phyloP scores from a whole-genome alignment of 1,140 invertebrate genomes.

The Neuroterus valhalla region DNA sequence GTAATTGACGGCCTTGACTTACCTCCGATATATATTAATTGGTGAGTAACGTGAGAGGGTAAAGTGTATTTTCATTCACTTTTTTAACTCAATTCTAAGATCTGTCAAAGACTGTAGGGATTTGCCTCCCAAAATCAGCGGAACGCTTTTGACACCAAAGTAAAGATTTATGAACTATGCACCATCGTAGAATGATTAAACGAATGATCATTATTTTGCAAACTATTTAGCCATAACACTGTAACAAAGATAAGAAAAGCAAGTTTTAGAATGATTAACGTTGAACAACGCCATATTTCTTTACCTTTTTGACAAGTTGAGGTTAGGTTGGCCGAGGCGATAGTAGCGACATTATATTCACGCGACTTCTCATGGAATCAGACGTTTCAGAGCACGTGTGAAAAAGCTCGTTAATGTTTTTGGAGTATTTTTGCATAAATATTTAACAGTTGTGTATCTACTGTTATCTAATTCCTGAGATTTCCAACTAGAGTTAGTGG shows the following conservation, averaged over 20 bases:
- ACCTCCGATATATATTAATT: not conserved
- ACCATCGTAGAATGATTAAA: not conserved
- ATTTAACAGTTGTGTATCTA: no score
- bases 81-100: not conserved
- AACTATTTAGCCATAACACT: not conserved
- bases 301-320: constrained; percentile 1
- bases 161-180: not conserved
- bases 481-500: no score
- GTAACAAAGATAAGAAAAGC: not conserved
- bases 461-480: no score
- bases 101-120: not conserved
- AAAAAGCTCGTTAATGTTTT: not conserved
- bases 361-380: not conserved
- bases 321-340: constrained; percentile 9
- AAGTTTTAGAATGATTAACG: not conserved
- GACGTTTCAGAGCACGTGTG: not conserved
- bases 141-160: not conserved
- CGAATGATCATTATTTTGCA: not conserved
- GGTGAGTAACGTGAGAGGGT: not conserved
- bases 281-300: not conserved
- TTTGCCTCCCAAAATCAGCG: not conserved
- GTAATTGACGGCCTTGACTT: not conserved
- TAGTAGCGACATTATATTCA: constrained; percentile 1
- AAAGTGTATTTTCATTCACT: not conserved
- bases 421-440: no score